Base-by-base conservation (phyloP, 1,140 invertebrate species). In the Paralvinella palmiformis region DNA sequence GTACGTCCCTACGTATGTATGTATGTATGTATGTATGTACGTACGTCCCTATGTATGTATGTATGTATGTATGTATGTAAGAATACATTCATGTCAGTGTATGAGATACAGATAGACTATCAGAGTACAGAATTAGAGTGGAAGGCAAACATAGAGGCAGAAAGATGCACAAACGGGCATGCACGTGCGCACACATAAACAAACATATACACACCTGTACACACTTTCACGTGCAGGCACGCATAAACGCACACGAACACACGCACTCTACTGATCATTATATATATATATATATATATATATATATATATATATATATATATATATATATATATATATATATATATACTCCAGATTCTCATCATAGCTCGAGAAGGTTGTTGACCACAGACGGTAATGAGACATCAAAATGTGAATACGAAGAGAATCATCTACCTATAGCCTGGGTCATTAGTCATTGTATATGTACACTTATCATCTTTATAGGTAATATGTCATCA, bases 401-500 rank as follows among this genome's bases (percentile, higher is more conserved):
- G 55, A 57, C n/a, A n/a, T n/a, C n/a, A n/a, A 31, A 32, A 20
- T 57, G 55, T 33, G 55, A 57, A 27, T 57, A 32, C 27, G 55
- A 57, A 36, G 35, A 57, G 33, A 22, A 27, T 7, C 17, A 27
- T 22, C 1, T 36, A 22, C 33, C 55, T 20, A 36, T 31, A 20
- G 55, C 55, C 20, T 57, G 55, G 55, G 33, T 57, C 13, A 7
- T 57, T 36, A 57, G 55, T 36, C 55, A 57, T n/a, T 33, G 22
- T 20, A 22, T 57, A 27, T 57, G 55, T 32, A 57, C 35, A 31
- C 22, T 33, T 22, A 57, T 57, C 3, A 57, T 57, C 27, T 57
- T 57, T 36, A 57, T 57, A 33, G 55, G 55, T n/a, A n/a, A n/a
- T n/a, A n/a, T n/a, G n/a, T n/a, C n/a, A n/a, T n/a, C n/a, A n/a